These are phyloP conservation scores for Euzetes globulus DNA, from an alignment of 2,888 invertebrate genomes.

Conservation along the genomic window DNA sequence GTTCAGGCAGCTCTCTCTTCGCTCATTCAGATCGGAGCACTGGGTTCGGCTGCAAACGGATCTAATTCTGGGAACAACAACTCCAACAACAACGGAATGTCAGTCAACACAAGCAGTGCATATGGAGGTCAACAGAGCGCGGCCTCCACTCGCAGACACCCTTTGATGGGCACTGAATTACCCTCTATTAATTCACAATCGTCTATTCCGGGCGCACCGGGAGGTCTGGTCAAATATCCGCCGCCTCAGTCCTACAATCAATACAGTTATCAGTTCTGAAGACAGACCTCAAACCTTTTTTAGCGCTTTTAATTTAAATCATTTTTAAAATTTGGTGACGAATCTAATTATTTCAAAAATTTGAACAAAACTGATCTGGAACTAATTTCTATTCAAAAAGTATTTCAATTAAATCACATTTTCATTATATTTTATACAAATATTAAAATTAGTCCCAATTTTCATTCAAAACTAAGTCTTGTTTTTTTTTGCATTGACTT, in stretches of 20 bases:
- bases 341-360: background rate
- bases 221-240: slow-evolving; percentile 2
- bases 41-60: background rate
- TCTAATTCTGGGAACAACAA: background rate
- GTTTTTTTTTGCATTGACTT: background rate
- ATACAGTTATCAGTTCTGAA: background rate
- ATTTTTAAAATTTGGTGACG: background rate
- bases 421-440: background rate
- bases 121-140: background rate
- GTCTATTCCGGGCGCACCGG: background rate
- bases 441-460: too few relatives aligned
- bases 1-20: slow-evolving; percentile 35
- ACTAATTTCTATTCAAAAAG: background rate
- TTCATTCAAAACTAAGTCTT: background rate
- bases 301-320: background rate
- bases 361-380: background rate
- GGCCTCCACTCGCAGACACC: slow-evolving; percentile 11
- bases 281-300: background rate
- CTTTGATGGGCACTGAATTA: slow-evolving; percentile 32
- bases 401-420: background rate
- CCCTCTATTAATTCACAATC: background rate
- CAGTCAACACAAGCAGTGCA: too few relatives aligned
- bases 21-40: slow-evolving; percentile 29
- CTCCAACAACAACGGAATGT: background rate
- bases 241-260: slow-evolving; percentile 12